Conservation (phyloP, 2,797 vertebrate species). For the Darevskia nairensis region DNA sequence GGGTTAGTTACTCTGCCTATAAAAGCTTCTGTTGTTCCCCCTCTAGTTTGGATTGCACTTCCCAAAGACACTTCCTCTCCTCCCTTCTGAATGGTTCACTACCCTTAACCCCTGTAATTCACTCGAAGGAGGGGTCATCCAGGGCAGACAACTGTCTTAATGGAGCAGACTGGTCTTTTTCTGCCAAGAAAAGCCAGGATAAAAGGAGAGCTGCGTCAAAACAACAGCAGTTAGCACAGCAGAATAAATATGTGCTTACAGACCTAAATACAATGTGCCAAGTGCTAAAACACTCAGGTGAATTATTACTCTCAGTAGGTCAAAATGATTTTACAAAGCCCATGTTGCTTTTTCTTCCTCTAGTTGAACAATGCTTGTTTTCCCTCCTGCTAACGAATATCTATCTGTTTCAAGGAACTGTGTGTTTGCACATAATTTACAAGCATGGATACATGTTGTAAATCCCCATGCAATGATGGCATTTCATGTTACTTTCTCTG, state of each 20-base stretch:
- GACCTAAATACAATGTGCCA: neutral
- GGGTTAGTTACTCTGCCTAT: neutral
- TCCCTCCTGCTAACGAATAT: neutral
- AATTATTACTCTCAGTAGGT: neutral
- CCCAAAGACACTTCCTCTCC: neutral
- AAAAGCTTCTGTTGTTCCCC: neutral
- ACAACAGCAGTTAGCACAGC: conserved; percentile 7
- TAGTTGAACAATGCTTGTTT: neutral
- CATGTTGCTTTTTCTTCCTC: neutral
- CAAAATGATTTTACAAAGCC: neutral
- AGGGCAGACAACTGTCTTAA: conserved; percentile 1
- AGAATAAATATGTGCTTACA: neutral
- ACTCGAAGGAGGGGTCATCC: neutral
- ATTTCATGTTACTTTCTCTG: neutral
- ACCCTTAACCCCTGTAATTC: neutral
- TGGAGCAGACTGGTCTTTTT: neutral
- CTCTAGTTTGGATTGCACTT: neutral
- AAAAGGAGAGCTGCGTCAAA: neutral
- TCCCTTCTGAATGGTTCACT: conserved; percentile 11
- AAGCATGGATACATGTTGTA: neutral
- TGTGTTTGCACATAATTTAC: neutral
- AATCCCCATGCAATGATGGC: neutral
- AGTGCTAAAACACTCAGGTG: neutral
- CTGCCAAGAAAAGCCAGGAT: neutral
- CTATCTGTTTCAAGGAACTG: neutral